Percentiles rank a stretch among this genome's conserved stretches.
These are phyloP conservation scores for Odocoileus virginianus DNA, from an alignment of 2,113 vertebrate species.

Conservation along the genomic window DNA sequence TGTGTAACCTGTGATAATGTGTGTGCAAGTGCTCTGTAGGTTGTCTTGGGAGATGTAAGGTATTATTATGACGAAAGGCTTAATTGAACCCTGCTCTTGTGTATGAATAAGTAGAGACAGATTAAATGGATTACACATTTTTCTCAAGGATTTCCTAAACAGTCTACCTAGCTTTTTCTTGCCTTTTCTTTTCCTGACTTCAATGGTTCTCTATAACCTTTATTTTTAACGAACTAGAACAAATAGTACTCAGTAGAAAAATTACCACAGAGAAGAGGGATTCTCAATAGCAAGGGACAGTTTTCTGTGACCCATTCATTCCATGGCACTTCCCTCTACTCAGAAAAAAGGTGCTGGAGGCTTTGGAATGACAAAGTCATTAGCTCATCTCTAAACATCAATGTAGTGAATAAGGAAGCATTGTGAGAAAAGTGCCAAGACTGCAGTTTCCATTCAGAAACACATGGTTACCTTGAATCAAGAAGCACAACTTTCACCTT, in stretches of 20 bases:
- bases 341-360: neutral
- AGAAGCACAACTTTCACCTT: neutral
- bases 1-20: neutral
- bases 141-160: conserved; percentile 35
- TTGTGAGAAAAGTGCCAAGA: neutral
- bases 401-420: neutral
- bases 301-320: neutral
- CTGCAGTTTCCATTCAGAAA: conserved; percentile 40
- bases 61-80: neutral
- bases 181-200: neutral
- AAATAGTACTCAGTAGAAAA: neutral
- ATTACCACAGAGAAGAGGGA: neutral
- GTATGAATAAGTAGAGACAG: neutral
- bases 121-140: neutral
- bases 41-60: neutral
- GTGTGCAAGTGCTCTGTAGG: neutral
- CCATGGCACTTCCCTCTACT: neutral
- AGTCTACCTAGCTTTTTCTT: neutral
- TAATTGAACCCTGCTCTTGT: neutral
- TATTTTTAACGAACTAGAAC: neutral
- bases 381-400: neutral
- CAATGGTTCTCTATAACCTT: neutral
- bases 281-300: neutral
- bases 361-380: neutral
- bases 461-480: neutral